Conservation (phyloP, 1,140 invertebrate genomes). For the Bemisia tabaci region DNA sequence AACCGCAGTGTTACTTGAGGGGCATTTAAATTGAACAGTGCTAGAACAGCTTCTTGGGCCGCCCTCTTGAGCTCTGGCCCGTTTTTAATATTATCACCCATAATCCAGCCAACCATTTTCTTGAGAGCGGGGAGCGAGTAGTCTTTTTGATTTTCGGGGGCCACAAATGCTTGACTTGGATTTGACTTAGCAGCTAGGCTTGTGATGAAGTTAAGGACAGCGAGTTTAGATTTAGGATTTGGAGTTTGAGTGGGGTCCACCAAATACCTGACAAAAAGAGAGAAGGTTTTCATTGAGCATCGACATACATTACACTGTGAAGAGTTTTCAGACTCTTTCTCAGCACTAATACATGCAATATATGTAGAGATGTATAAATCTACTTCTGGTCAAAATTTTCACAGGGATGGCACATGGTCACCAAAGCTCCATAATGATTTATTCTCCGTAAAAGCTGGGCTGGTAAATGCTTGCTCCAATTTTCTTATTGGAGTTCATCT, state of each 20-base stretch:
- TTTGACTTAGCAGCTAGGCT: slow-evolving; percentile 47
- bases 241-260: slow-evolving; percentile 82
- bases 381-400: too few species aligned
- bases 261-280: too few species aligned
- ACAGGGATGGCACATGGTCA: too few species aligned
- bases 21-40: slow-evolving; percentile 79
- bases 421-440: too few species aligned
- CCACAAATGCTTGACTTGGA: slow-evolving; percentile 25
- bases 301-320: too few species aligned
- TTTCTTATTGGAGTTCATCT: too few species aligned
- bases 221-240: slow-evolving; percentile 67
- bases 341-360: too few species aligned
- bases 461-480: too few species aligned
- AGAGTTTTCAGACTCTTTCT: too few species aligned
- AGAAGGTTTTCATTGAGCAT: too few species aligned
- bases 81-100: slow-evolving; percentile 45
- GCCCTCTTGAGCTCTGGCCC: slow-evolving; percentile 60
- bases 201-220: slow-evolving; percentile 57
- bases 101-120: slow-evolving; percentile 38
- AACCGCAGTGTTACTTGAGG: slow-evolving; percentile 73
- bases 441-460: too few species aligned
- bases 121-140: slow-evolving; percentile 44
- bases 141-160: slow-evolving; percentile 31
- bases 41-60: slow-evolving; percentile 64
- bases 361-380: too few species aligned